phyloP scores from a whole-genome alignment of 2,797 vertebrate genomes.

The Falco columbarius region DNA sequence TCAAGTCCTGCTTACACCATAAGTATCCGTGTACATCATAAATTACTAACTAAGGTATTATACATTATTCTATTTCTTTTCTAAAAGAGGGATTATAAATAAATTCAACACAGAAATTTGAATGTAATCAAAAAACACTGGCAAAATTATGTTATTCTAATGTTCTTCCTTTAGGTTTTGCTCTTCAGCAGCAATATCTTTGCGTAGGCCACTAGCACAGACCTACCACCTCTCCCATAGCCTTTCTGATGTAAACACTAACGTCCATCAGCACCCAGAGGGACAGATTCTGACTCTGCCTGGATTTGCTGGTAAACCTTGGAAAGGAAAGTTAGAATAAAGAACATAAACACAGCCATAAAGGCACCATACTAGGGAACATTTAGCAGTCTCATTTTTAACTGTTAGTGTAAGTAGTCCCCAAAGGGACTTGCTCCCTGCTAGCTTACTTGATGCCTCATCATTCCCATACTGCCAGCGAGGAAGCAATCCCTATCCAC shows the following conservation, averaged over 20 bases:
- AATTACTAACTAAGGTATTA: not conserved
- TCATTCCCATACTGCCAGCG: not conserved
- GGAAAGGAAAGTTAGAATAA: not conserved
- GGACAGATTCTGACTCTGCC: not conserved
- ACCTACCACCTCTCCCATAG: not conserved
- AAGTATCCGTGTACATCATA: not conserved
- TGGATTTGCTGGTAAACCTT: not conserved
- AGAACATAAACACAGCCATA: not conserved
- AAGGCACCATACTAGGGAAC: fast-evolving
- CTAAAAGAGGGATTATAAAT: not conserved
- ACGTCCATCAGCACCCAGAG: not conserved
- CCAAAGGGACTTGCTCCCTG: not conserved
- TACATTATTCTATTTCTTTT: not conserved
- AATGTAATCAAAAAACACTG: fast-evolving
- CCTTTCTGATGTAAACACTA: not conserved
- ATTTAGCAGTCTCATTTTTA: not conserved
- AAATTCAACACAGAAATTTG: not conserved
- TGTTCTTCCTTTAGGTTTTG: not conserved
- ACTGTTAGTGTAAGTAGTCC: not conserved
- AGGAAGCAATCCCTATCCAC: not conserved
- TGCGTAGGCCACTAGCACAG: fast-evolving
- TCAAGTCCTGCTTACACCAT: not conserved
- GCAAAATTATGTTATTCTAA: not conserved
- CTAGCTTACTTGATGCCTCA: not conserved
- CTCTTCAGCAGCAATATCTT: not conserved